Evolutionary conservation across 2,113 vertebrate species (phyloP).

Genomic region (Platysternon megacephalum): DNA sequence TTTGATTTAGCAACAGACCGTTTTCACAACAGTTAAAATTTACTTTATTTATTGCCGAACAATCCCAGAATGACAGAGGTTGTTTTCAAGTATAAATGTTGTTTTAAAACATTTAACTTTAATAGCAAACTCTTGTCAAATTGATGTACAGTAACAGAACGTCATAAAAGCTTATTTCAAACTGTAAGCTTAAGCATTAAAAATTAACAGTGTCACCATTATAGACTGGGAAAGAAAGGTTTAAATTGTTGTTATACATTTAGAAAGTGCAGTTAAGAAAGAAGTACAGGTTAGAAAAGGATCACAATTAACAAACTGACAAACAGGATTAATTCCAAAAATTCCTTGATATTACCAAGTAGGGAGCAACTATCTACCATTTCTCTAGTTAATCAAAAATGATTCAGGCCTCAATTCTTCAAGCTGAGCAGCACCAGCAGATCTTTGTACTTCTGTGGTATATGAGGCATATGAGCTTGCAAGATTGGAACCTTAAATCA

Average conservation of each 20-base stretch:
- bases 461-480: neutral
- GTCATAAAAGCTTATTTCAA: slow-evolving; percentile 37
- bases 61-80: neutral
- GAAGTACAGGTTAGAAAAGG: neutral
- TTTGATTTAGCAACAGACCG: slow-evolving; percentile 35
- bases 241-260: neutral
- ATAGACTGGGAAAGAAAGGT: neutral
- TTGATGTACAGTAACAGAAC: neutral
- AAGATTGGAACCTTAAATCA: neutral
- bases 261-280: neutral
- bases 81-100: slow-evolving; percentile 33
- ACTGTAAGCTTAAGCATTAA: slow-evolving; percentile 54
- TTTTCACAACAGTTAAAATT: slow-evolving; percentile 40
- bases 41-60: slow-evolving; percentile 30
- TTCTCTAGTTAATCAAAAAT: neutral
- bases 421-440: neutral
- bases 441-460: neutral
- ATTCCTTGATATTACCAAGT: neutral
- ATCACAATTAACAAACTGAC: neutral
- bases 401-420: neutral
- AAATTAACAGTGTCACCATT: slow-evolving; percentile 7
- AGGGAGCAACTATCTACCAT: neutral
- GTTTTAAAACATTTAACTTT: slow-evolving; percentile 50
- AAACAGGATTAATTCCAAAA: neutral
- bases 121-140: slow-evolving; percentile 41